These are phyloP conservation scores for Lepus timidus DNA, from an alignment of 2,113 vertebrate genomes.

Conservation along the genomic window DNA sequence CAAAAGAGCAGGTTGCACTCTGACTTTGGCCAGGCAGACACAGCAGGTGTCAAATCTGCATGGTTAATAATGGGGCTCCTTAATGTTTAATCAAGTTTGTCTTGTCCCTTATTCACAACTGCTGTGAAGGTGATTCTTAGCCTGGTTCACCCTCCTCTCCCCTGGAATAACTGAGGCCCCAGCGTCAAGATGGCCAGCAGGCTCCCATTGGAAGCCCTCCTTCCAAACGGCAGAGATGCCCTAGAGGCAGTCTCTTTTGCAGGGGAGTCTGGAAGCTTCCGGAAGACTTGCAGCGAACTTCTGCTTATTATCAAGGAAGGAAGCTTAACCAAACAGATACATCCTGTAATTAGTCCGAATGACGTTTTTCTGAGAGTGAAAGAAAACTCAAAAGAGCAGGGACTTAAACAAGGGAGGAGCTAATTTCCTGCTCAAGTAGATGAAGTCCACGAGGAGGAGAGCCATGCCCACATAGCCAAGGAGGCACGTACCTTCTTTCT, in stretches of 20 bases:
- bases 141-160: neutral
- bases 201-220: neutral
- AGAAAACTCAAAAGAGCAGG: neutral
- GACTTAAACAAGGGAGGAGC: neutral
- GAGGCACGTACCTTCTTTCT: neutral
- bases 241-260: neutral
- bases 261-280: neutral
- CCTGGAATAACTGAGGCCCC: too few relatives aligned
- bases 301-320: neutral
- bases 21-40: neutral
- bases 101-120: neutral
- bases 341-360: neutral
- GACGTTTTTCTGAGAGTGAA: neutral
- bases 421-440: neutral
- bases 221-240: neutral
- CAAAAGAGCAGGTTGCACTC: neutral
- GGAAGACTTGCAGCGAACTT: neutral
- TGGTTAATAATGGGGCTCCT: neutral
- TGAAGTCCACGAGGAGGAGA: neutral
- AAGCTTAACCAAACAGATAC: neutral
- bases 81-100: too few relatives aligned
- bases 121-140: neutral
- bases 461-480: fast-evolving
- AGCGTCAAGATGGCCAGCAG: neutral
- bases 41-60: neutral